Evolutionary conservation across 2,113 vertebrate genomes (phyloP), one percentile per base, ranked within the genome.

Genomic region (Desmodus rotundus): DNA sequence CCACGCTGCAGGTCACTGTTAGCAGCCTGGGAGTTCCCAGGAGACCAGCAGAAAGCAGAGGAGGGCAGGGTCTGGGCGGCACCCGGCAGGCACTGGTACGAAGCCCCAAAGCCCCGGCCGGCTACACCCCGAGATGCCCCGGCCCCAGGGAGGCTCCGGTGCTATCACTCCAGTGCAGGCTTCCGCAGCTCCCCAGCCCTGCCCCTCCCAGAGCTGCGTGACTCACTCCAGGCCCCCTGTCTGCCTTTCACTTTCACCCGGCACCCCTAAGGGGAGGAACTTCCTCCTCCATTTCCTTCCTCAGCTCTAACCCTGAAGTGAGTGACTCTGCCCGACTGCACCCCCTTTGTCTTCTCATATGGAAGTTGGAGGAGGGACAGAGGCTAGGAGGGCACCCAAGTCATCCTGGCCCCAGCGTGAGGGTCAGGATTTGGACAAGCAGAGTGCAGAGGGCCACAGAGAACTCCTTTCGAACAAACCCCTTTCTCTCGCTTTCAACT

Each of bases 211-310:
- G 45, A 13, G 68, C 67, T 15, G 43, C 26, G 19, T 96, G 97
- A 97, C 96, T 97, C 97, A 96, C 68, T 17, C 52, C 56, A 38
- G 80, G 93, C 82, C 38, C n/a, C 76, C 87, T 43, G 65, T 68
- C 47, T n/a, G 72, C 93, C 96, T 97, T 96, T 97, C 97, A 97
- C 97, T 97, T 97, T 97, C 97, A 91, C 95, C 89, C 70, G 78
- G 91, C 89, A 96, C 93, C 95, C 92, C 94, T 73, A 83, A 96
- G 83, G 92, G 90, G 80, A 96, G 93, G 83, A 95, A 95, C 95
- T 97, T 97, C 97, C 97, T 96, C 94, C 93, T 96, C 28, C 58
- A 81, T 91, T 96, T 98, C 97, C 94, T 96, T 96, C 94, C 94
- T 89, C 45, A 4, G 76, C 87, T 76, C 36, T 2, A 20, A 74